Evolutionary conservation across 2,888 invertebrate genomes (phyloP), one percentile per base, ranked within the genome.

Genomic region (Melanostoma mellinum): DNA sequence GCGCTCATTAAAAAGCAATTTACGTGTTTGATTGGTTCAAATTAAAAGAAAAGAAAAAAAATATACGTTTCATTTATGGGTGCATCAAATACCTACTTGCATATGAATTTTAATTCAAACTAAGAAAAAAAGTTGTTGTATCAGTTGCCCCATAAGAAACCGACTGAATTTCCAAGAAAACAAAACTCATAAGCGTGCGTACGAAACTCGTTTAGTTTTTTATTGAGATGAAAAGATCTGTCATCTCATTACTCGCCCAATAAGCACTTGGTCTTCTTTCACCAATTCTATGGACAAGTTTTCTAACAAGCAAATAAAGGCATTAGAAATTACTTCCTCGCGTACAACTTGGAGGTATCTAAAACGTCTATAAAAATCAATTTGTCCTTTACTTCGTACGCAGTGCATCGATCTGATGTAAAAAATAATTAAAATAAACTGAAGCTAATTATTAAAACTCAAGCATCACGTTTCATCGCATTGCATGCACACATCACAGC

Each of bases 381-480:
- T 61, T 61, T 46, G 61, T 61, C 46, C 61, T 46, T 46, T 61
- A 36, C 8, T 36, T 9, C 44, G 46, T 20, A 10, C 35, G 20
- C 44, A 61, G 61, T 61, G 35, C 61, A 46, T 61, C 46, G 61
- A 61, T 61, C 61, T 61, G 10, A 33, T 46, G 44, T 1, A 8
- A 9, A 38, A 38, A 50, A 50, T 10, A 10, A 10, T 32, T 9
- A 40, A 42, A 42, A 42, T 1, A 42, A 30, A 38, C 4, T 50
- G 38, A 30, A 4, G 53, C 36, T 53, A 75, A 58, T 40, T 61
- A 69, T 56, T 50, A 36, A 53, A 63, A 63, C 50, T 63, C 48
- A 63, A 63, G 38, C 48, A 38, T 63, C 50, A 61, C 53, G 61
- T 63, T 55, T 61, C 55, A 61, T 75, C 68, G 69, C 40, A 75